Base-by-base conservation (phyloP, 2,888 invertebrate species). In the Physocephala rufipes region DNA sequence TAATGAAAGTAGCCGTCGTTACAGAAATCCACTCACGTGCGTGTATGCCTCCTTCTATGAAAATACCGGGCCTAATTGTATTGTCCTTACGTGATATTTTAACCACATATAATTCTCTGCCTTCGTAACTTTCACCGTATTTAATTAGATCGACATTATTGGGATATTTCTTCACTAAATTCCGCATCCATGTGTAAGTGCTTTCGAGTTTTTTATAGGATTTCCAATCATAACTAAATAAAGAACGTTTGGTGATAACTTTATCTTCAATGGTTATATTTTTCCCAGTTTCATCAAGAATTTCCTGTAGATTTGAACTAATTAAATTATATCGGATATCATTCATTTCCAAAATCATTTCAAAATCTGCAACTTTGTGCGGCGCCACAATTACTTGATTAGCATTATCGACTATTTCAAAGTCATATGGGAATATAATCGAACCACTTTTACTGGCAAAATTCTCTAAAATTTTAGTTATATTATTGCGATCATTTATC, bases 361-460 rank as follows among this genome's bases (percentile, higher is more conserved):
- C 62, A 51, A 85, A 80, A 67, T 84, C 83, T 2, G 80, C 78
- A 5, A 82, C 77, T 58, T 82, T 82, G 49, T 85, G 81, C 0
- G 85, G 85, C 1, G 84, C 84, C 2, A 84, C 84, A 15, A 85
- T 87, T 13, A 90, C 82, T 79, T 89, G 88, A 0, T 89, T 86
- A 1, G 86, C 86, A 19, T 83, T 78, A 1, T 86, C 87, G 7
- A 86, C 79, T 3, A 76, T 76, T 15, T 86, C 84, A 0, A 89
- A 86, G 5, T 83, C 82, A 76, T 87, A 82, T 84, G 89, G 86
- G 74, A 89, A 89, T 67, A 88, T 83, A 9, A 89, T 78, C 0
- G 83, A 87, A 72, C 86, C 82, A 70, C 85, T 82, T n/a, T n/a
- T n/a, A n/a, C n/a, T n/a, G n/a, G n/a, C n/a, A n/a, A n/a, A n/a